Evolutionary conservation across 2,113 vertebrate genomes (phyloP).

Genomic region (Tychaedon coryphoeus): DNA sequence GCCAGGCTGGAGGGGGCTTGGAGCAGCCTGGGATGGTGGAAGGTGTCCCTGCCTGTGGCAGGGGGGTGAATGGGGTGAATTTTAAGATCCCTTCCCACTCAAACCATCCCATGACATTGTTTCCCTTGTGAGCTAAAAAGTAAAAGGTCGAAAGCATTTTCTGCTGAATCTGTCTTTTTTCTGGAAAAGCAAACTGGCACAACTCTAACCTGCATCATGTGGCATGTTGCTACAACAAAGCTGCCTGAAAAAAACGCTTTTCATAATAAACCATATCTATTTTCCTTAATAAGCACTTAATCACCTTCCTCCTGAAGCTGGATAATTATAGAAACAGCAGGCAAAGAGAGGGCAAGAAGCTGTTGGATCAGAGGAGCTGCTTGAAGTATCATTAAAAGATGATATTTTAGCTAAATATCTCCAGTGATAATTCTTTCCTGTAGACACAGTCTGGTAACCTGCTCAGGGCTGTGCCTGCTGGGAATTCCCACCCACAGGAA

Average conservation of each 20-base stretch:
- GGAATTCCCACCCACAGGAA: not conserved
- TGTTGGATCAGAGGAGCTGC: not conserved
- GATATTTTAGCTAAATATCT: not conserved
- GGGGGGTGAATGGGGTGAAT: too few relatives aligned
- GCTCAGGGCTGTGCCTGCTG: not conserved
- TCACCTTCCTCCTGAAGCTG: not conserved
- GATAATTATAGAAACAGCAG: not conserved
- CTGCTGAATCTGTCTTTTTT: not conserved
- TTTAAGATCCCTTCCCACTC: not conserved
- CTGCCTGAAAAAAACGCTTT: not conserved
- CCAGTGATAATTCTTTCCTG: not conserved
- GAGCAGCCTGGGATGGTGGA: accelerated
- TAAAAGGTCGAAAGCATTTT: not conserved
- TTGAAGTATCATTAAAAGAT: not conserved
- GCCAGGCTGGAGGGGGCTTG: accelerated
- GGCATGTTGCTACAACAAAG: not conserved
- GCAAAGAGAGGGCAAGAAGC: not conserved
- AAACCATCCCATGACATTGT: not conserved
- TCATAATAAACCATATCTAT: not conserved
- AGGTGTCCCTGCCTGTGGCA: not conserved
- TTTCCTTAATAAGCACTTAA: not conserved
- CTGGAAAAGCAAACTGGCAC: not conserved
- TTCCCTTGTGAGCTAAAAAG: not conserved
- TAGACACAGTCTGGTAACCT: not conserved
- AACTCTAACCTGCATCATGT: not conserved